Conservation (phyloP, 2,888 invertebrate genomes). For the Brachypalpus laphriformis region DNA sequence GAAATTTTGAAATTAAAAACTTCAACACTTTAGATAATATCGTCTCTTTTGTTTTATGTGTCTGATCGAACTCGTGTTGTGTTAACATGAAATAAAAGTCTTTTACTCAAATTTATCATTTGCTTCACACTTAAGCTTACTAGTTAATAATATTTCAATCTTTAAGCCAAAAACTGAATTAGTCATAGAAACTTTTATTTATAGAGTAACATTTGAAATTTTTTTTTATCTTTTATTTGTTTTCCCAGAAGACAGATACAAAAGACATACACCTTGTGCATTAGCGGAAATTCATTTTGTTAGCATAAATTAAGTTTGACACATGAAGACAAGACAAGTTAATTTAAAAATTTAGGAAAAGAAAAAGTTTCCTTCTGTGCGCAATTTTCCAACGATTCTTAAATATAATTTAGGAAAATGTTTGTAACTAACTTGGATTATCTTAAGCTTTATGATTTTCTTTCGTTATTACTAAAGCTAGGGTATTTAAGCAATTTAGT, state of each 20-base stretch:
- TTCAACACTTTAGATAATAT: background rate
- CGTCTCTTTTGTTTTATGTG: background rate
- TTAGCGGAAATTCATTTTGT: background rate
- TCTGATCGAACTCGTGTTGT: slow-evolving; percentile 15
- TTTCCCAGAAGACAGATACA: background rate
- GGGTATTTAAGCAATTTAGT: too few species aligned
- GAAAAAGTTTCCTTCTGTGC: too few species aligned
- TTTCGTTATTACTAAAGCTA: too few species aligned
- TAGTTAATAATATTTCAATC: background rate
- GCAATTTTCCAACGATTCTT: too few species aligned
- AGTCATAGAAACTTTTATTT: slow-evolving; percentile 1
- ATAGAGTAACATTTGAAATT: background rate
- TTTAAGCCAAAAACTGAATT: slow-evolving; percentile 1
- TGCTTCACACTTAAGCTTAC: background rate
- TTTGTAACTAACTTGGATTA: too few species aligned
- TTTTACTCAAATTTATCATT: slow-evolving; percentile 3
- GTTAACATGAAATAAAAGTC: slow-evolving; percentile 15
- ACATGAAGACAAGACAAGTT: too few species aligned
- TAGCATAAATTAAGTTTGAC: slow-evolving; percentile 16
- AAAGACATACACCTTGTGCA: background rate
- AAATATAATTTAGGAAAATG: too few species aligned
- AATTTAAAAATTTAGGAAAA: too few species aligned
- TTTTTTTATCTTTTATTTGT: background rate
- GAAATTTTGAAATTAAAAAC: background rate
- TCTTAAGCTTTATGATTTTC: too few species aligned